These are phyloP conservation scores for Parauchenoglanis ngamensis DNA, from an alignment of 2,797 vertebrate genomes.

Conservation along the genomic window DNA sequence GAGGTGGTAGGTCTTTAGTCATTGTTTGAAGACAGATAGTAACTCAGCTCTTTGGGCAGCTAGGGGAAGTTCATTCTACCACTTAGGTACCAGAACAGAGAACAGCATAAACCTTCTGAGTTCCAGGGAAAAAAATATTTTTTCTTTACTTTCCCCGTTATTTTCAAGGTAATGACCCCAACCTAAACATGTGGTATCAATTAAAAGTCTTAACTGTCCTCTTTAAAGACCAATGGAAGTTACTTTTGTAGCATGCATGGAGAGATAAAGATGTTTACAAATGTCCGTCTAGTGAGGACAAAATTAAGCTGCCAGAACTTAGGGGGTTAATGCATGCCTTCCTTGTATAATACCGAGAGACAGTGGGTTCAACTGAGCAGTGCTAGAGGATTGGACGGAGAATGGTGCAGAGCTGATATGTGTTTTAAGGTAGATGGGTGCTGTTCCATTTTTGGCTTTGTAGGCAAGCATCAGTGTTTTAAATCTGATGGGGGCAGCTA, in stretches of 20 bases:
- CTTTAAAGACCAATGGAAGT: too few relatives aligned
- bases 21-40: not conserved
- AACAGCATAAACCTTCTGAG: not conserved
- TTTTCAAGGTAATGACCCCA: too few relatives aligned
- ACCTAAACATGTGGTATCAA: too few relatives aligned
- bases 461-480: not conserved
- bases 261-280: too few relatives aligned
- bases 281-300: too few relatives aligned
- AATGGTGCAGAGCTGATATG: not conserved
- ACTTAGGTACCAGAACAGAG: not conserved
- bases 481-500: not conserved
- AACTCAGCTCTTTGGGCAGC: not conserved
- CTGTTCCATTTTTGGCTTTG: not conserved
- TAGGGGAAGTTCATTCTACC: not conserved
- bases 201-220: too few relatives aligned
- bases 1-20: not conserved
- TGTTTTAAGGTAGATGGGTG: not conserved
- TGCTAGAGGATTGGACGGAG: not conserved
- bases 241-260: too few relatives aligned
- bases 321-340: not conserved
- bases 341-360: not conserved
- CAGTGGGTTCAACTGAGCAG: not conserved
- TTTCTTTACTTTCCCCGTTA: too few relatives aligned
- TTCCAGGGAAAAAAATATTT: too few relatives aligned
- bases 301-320: too few relatives aligned